Base-by-base conservation (phyloP, 2,113 vertebrate genomes). In the Protomyctophum bolini region DNA sequence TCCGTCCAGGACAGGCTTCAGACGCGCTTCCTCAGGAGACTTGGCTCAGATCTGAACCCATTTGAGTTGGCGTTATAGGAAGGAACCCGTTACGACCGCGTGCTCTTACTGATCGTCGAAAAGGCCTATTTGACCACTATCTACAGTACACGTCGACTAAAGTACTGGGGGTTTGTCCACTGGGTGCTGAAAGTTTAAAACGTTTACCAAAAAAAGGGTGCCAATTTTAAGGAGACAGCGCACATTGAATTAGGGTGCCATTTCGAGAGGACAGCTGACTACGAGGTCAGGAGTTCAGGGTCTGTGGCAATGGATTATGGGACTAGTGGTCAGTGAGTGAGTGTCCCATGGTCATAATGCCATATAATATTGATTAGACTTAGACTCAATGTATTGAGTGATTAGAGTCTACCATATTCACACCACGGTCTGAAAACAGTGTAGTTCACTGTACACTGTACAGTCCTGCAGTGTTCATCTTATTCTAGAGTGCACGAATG, bases 231-330 rank as follows among this genome's bases (percentile, higher is more conserved):
- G 29, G 9, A 9, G 8, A 72, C 55, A 72, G 50, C 64, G 58
- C 33, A 4, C 33, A 41, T 41, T 41, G 33, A 68, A 12, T 5
- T 60, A 68, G 12, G 46, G 9, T 49, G 55, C 41, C 54, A 62
- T 75, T 66, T 58, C 21, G 2, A 21, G 12, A 10, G 52, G 45
- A 45, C 6, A 47, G n/a, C 15, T 54, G 29, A 57, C 56, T 49
- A 46, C 61, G 72, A 73, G 71, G 68, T 77, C 63, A 69, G 41
- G 62, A 79, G 73, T 60, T 80, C 64, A 74, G 41, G 60, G 14
- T 55, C 56, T 4, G 12, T 52, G 55, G 21, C 21, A n/a, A 48
- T 64, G 49, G 62, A 67, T 71, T 57, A 41, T 68, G 65, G 52
- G 47, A 46, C 21, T 15, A 7, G 2, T 7, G 55, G 51, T 54